Evolutionary conservation across 2,888 invertebrate genomes (phyloP).

Genomic region (Chloroclysta siterata): DNA sequence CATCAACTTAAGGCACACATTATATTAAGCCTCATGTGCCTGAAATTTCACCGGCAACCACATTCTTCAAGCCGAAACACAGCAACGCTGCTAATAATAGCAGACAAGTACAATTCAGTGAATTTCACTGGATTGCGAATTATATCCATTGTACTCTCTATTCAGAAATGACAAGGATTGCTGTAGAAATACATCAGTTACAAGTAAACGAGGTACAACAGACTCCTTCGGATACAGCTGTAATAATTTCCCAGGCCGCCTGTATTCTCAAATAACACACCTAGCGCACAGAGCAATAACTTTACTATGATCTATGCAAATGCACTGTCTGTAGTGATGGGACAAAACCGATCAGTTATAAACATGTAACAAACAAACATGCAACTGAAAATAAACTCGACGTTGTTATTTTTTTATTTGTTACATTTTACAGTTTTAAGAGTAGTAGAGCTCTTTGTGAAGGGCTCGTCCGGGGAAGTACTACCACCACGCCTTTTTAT

Average conservation of each 20-base stretch:
- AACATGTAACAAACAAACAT: no score
- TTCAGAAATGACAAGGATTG: not conserved
- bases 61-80: no score
- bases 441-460: no score
- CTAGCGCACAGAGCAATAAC: slow-evolving; percentile 38
- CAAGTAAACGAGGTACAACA: slow-evolving; percentile 1
- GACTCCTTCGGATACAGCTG: slow-evolving; percentile 25
- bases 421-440: no score
- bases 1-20: no score
- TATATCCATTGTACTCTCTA: not conserved
- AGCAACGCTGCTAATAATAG: no score
- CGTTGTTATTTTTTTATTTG: not conserved
- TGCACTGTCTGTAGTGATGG: slow-evolving; percentile 32
- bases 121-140: no score
- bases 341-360: not conserved
- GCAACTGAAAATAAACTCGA: not conserved
- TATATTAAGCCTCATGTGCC: no score
- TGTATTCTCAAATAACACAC: slow-evolving; percentile 40
- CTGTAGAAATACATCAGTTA: not conserved
- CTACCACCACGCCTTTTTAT: no score
- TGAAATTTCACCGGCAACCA: no score
- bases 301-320: slow-evolving; percentile 45
- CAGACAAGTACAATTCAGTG: no score
- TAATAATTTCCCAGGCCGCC: slow-evolving; percentile 34
- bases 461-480: no score